Conservation (phyloP, 2,888 invertebrate species). For the Xestia ashworthii region DNA sequence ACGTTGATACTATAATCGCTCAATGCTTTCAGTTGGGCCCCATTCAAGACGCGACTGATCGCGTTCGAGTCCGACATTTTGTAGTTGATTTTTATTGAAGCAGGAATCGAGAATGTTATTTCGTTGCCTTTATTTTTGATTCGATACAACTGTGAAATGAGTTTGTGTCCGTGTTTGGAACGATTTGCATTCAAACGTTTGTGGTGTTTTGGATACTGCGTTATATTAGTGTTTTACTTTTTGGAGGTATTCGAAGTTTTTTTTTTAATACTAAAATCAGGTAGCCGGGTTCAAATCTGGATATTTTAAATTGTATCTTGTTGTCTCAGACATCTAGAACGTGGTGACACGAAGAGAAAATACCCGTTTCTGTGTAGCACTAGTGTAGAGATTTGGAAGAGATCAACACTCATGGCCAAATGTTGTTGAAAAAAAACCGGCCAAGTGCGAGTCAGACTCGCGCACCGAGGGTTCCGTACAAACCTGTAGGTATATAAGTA, state of each 20-base stretch:
- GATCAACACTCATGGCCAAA: too few relatives aligned
- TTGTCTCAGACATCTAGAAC: background rate
- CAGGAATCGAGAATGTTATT: slow-evolving; percentile 73
- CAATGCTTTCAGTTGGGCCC: slow-evolving; percentile 45
- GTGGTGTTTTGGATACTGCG: background rate
- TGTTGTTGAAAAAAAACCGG: too few relatives aligned
- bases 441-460: too few relatives aligned
- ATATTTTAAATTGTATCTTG: background rate
- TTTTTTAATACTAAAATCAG: background rate
- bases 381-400: too few relatives aligned
- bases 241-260: background rate
- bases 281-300: background rate
- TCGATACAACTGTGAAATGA: slow-evolving; percentile 54
- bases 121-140: slow-evolving; percentile 68
- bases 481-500: too few relatives aligned
- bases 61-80: slow-evolving; percentile 73
- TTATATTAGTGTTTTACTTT: background rate
- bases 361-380: too few relatives aligned
- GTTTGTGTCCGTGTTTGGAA: slow-evolving; percentile 36
- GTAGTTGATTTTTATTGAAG: slow-evolving; percentile 83
- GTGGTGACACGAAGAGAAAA: too few relatives aligned
- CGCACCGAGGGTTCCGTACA: too few relatives aligned
- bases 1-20: slow-evolving; percentile 51
- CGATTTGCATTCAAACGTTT: slow-evolving; percentile 50
- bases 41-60: slow-evolving; percentile 73